Evolutionary conservation across 2,797 vertebrate genomes (phyloP).

Genomic region (Eidolon dupreanum): DNA sequence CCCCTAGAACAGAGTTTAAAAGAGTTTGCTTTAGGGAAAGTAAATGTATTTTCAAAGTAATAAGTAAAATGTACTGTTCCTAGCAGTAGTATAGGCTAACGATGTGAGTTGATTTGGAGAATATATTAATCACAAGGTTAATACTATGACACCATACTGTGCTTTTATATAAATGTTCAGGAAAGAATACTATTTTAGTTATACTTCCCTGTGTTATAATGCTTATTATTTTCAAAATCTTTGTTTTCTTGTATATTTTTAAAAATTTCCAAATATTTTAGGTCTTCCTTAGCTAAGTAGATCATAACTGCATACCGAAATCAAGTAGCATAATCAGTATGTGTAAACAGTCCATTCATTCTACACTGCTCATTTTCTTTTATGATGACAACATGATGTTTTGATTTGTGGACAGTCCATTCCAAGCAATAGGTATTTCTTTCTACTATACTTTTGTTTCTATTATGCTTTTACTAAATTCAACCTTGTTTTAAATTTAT

Average conservation of each 20-base stretch:
- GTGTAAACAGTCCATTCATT: slow-evolving; percentile 28
- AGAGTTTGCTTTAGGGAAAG: slow-evolving; percentile 42
- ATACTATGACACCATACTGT: neutral
- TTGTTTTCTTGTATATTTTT: slow-evolving; percentile 29
- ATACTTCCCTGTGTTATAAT: neutral
- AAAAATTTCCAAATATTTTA: slow-evolving; percentile 19
- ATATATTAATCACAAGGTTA: slow-evolving; percentile 10
- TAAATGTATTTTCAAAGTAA: slow-evolving; percentile 34
- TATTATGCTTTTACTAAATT: neutral
- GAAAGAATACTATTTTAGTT: slow-evolving; percentile 18
- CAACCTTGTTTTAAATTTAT: slow-evolving; percentile 28
- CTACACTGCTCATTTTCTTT: slow-evolving; percentile 41
- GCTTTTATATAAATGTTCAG: slow-evolving; percentile 22
- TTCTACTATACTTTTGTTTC: slow-evolving; percentile 29
- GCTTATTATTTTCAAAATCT: slow-evolving; percentile 35
- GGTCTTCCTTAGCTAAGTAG: slow-evolving; percentile 14
- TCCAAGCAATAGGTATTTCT: neutral
- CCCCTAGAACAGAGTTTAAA: neutral
- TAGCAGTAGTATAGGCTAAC: neutral
- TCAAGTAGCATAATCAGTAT: neutral
- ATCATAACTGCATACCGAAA: neutral
- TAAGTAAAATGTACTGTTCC: slow-evolving; percentile 34
- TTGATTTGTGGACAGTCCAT: slow-evolving; percentile 17
- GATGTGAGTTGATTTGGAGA: neutral
- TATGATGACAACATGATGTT: slow-evolving; percentile 28